These are phyloP conservation scores for Zeus faber DNA, from an alignment of 2,113 vertebrate genomes.

Conservation along the genomic window DNA sequence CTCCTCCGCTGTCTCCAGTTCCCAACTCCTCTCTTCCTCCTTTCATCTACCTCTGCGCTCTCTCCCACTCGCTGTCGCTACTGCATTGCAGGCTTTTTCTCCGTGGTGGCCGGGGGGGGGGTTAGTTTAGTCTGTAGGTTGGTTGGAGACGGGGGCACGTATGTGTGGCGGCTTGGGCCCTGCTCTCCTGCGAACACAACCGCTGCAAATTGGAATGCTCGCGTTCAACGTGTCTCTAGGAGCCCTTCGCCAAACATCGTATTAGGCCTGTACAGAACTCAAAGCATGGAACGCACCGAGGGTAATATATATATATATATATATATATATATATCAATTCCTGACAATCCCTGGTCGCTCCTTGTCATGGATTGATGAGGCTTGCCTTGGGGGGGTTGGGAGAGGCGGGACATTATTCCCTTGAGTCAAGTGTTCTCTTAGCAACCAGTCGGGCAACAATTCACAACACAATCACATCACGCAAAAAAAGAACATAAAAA, in stretches of 20 bases:
- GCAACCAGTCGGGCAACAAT: conserved; percentile 55
- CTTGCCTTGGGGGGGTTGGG: conserved; percentile 15
- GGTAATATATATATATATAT: no score
- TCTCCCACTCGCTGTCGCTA: conserved; percentile 36
- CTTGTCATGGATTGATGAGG: conserved; percentile 37
- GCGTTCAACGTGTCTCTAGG: no score
- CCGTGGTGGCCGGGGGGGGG: conserved; percentile 23
- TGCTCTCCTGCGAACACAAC: conserved; percentile 42
- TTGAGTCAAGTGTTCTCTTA: conserved; percentile 60
- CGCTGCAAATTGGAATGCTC: conserved; percentile 45
- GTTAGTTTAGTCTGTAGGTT: no score
- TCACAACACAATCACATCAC: conserved; percentile 48
- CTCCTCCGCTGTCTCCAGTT: conserved; percentile 19
- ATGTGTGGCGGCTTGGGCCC: no score
- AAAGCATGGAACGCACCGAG: no score
- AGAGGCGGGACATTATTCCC: conserved; percentile 59
- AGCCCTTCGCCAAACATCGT: no score
- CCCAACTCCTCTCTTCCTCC: conserved; percentile 37
- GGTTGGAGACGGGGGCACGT: no score
- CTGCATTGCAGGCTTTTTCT: conserved; percentile 59
- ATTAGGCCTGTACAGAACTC: no score
- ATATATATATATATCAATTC: no score
- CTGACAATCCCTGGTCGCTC: no score
- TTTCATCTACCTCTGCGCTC: conserved; percentile 58
- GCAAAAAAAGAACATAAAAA: not conserved